These are phyloP conservation scores for Silurus glanis DNA, from an alignment of 2,113 vertebrate species.

Conservation along the genomic window DNA sequence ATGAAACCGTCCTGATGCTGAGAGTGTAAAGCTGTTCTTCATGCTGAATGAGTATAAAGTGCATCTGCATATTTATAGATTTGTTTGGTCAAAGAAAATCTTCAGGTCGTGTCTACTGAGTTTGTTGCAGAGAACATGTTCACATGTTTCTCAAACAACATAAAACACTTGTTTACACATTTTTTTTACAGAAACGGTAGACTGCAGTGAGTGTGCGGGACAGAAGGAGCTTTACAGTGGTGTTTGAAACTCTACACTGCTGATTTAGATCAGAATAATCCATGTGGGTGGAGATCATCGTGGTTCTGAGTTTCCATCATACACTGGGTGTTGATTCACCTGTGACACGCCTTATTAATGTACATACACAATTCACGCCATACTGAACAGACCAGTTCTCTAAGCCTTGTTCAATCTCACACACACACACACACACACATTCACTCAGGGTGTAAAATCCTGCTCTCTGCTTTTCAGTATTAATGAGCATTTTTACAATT, in stretches of 20 bases:
- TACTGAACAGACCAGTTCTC: conserved; percentile 67
- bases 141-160: no score
- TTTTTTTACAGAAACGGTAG: no score
- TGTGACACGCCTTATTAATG: conserved; percentile 5
- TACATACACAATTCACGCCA: neutral
- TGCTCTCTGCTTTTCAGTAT: no score
- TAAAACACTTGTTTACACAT: no score
- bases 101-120: no score
- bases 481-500: neutral
- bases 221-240: neutral
- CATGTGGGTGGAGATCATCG: neutral
- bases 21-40: no score
- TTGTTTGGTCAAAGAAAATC: no score
- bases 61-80: no score
- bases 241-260: neutral
- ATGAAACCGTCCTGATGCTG: no score
- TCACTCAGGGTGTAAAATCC: neutral
- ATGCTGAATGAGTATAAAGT: no score
- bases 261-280: neutral
- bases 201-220: no score
- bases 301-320: neutral
- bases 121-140: no score
- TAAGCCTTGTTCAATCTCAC: neutral
- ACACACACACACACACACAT: neutral
- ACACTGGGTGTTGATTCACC: neutral